Conservation (phyloP, 1,140 invertebrate genomes). For the Euwallacea similis region DNA sequence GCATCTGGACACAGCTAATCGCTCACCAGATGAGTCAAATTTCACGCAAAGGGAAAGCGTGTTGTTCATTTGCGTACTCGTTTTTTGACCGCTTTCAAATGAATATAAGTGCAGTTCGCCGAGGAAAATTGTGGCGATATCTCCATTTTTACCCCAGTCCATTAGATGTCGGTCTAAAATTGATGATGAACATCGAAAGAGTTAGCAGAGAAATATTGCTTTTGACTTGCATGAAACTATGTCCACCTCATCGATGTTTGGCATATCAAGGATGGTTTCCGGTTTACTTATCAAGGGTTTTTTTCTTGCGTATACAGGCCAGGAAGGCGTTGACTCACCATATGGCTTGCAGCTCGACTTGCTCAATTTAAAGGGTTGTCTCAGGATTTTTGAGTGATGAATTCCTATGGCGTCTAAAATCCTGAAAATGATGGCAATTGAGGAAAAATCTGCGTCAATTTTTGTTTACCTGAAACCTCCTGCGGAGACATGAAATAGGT, state of each 20-base stretch:
- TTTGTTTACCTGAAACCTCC: no score
- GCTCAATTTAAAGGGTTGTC: no score
- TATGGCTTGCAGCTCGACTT: background rate
- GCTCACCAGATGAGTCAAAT: background rate
- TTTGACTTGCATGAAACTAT: background rate
- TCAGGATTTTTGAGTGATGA: background rate
- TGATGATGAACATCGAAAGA: background rate
- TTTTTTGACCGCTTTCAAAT: no score
- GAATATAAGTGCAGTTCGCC: background rate
- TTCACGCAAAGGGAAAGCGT: background rate
- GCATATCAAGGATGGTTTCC: constrained; percentile 14
- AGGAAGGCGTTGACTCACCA: background rate
- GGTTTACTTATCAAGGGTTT: constrained; percentile 16
- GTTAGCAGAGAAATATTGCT: background rate
- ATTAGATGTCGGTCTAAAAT: background rate
- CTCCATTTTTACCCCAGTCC: background rate
- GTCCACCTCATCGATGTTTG: constrained; percentile 2
- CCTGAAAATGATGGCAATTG: background rate
- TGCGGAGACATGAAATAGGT: no score
- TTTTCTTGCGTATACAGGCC: constrained; percentile 11
- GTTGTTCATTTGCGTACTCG: no score
- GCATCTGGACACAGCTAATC: background rate
- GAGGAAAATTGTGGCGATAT: background rate
- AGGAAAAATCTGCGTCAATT: no score
- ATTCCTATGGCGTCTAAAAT: background rate